A percentile compares a stretch with the other conserved stretches of the same genome.
These are phyloP conservation scores for Podiceps cristatus DNA, from an alignment of 2,113 vertebrate species.

Conservation along the genomic window DNA sequence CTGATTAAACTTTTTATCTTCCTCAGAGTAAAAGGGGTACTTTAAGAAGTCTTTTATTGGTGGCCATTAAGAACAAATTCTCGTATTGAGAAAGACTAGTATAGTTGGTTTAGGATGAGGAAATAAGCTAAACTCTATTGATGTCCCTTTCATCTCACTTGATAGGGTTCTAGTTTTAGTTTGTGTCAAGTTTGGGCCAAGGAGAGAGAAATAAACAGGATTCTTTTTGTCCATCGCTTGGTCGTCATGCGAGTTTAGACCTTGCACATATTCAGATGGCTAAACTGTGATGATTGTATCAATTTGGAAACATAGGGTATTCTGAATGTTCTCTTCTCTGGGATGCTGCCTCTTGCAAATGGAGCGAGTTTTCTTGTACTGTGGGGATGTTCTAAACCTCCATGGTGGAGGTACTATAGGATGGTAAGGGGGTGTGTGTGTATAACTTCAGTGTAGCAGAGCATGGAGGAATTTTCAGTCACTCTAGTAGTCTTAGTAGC, in stretches of 20 bases:
- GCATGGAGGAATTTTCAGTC: not conserved
- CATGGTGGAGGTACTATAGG: rapidly evolving
- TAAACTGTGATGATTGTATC: not conserved
- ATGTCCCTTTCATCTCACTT: not conserved
- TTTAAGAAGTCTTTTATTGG: not conserved
- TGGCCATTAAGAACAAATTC: not conserved
- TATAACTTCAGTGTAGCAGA: not conserved
- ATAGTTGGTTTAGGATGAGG: not conserved
- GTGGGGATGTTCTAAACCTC: not conserved
- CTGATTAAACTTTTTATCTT: not conserved
- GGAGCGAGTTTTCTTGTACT: not conserved
- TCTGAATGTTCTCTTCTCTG: not conserved
- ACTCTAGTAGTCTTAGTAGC: not conserved
- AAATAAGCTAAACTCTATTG: not conserved
- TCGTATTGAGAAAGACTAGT: not conserved
- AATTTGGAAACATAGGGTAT: rapidly evolving
- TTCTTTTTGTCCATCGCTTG: not conserved
- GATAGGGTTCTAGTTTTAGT: not conserved
- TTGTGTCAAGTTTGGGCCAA: not conserved
- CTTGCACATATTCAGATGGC: not conserved
- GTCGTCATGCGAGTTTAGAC: not conserved
- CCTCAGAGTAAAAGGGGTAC: not conserved
- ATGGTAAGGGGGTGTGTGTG: not conserved
- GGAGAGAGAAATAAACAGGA: not conserved
- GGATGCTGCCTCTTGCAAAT: not conserved